Evolutionary conservation across 2,888 invertebrate species (phyloP).

Genomic region (Tachystola acroxantha): DNA sequence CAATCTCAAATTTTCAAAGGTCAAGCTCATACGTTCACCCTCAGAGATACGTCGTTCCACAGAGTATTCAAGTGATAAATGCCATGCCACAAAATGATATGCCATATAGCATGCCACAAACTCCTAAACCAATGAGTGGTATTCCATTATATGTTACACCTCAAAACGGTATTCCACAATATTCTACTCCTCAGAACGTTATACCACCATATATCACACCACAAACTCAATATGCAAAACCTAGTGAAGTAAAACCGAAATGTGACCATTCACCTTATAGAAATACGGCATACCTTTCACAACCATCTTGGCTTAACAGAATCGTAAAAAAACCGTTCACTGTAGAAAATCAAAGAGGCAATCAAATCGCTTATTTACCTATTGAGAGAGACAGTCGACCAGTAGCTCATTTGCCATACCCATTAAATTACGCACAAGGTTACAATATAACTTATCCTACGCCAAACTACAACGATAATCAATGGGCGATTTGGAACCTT

Average conservation of each 20-base stretch:
- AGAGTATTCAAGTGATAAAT: not conserved
- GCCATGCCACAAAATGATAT: not conserved
- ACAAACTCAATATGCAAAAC: too few relatives aligned
- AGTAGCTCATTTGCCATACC: slow-evolving; percentile 40
- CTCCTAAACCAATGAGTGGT: slow-evolving; percentile 4
- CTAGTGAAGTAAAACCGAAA: too few relatives aligned
- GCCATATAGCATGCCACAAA: slow-evolving; percentile 1
- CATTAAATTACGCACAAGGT: slow-evolving; percentile 40
- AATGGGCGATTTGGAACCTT: slow-evolving; percentile 29
- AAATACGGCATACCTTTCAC: slow-evolving; percentile 1
- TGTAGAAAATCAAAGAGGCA: slow-evolving; percentile 16
- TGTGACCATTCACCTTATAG: not conserved
- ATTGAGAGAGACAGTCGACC: slow-evolving; percentile 12
- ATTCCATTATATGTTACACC: not conserved
- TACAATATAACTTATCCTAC: slow-evolving; percentile 29
- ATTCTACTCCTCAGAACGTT: too few relatives aligned
- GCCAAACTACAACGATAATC: slow-evolving; percentile 23
- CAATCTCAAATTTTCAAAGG: slow-evolving; percentile 43
- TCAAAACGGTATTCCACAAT: not conserved
- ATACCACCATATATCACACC: too few relatives aligned
- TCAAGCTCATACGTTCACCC: slow-evolving; percentile 38
- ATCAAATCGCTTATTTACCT: slow-evolving; percentile 14
- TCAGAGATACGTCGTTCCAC: slow-evolving; percentile 4
- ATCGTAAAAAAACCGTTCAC: slow-evolving; percentile 17
- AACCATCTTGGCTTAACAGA: slow-evolving; percentile 15